phyloP scores from a whole-genome alignment of 64 coral and sea anemone genomes.

The Montipora foliosa region DNA sequence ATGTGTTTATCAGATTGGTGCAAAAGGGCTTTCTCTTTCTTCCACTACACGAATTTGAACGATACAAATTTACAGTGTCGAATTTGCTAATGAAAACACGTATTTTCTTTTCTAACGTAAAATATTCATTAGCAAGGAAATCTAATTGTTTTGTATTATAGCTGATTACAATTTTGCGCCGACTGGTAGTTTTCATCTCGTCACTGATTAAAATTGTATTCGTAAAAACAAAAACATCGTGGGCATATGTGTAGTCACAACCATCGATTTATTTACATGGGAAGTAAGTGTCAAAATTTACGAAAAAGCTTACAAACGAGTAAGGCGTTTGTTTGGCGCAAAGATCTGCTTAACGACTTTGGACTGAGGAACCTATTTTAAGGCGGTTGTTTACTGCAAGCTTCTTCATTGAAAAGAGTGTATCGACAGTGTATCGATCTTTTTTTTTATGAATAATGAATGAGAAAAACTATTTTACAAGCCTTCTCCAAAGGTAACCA shows the following conservation, averaged over 20 bases:
- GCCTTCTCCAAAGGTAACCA: not conserved
- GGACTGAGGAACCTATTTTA: not conserved
- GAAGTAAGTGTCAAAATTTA: not conserved
- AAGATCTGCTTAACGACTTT: not conserved
- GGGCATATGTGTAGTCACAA: not conserved
- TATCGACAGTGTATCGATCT: not conserved
- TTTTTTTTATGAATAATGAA: conserved; percentile 28
- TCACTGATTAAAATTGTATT: not conserved
- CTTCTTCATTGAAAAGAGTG: not conserved
- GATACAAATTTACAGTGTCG: not conserved
- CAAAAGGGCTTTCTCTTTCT: no score
- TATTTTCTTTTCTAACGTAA: no score
- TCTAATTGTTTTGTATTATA: not conserved
- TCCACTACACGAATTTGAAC: no score
- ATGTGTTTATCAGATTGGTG: no score
- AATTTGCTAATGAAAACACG: not conserved
- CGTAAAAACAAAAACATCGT: not conserved
- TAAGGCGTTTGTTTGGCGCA: conserved; percentile 1
- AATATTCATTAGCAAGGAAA: no score
- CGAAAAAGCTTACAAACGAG: not conserved
- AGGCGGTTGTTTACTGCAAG: not conserved
- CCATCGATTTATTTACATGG: conserved; percentile 12
- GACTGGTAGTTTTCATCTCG: not conserved
- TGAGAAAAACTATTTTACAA: conserved; percentile 11
- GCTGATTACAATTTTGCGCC: not conserved